Evolutionary conservation across 2,113 vertebrate species (phyloP), one percentile per base, ranked within the genome.

Genomic region (Odobenus rosmarus): DNA sequence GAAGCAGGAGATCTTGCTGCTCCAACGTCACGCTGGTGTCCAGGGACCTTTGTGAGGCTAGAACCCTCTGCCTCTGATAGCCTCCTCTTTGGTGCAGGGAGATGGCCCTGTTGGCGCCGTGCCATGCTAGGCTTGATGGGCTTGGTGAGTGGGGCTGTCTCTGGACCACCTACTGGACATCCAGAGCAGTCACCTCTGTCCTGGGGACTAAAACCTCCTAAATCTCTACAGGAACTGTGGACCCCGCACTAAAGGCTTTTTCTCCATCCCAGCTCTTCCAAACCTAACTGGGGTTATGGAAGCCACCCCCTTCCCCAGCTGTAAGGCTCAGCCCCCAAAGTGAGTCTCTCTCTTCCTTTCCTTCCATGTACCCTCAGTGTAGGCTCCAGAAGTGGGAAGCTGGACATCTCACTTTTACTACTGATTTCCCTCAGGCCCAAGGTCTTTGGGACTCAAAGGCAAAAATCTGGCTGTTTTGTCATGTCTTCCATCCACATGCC

Each of bases 141-240:
- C 14, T 12, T 1, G 14, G 59, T 7, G 4, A 31, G 7, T 3
- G 69, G 92, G 67, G 67, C 36, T 46, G 1, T 26, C 39, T 62
- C 59, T n/a, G 31, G 67, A 64, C 21, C 33, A 59, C 21, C 19
- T 36, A 23, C 36, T 57, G 16, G 46, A 24, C 14, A 28, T 31
- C 12, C 0, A 1, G 7, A 21, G 46, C 21, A 18, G 83, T 7
- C 31, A 0, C 28, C 24, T 74, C 39, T 89, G 69, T 67, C 8
- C 93, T 74, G 51, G 39, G 14, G 13, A 19, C 49, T 51, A 21
- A n/a, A 0, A 1, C 69, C 39, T 23, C 26, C 51, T 0, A 0
- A 67, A 24, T 57, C 76, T 67, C 28, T 18, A 39, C 21, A 9
- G 18, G n/a, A 92, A 57, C 46, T 26, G 3, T 6, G 0, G 18